phyloP scores from a whole-genome alignment of 1,140 invertebrate species.

The Drosophila varians region DNA sequence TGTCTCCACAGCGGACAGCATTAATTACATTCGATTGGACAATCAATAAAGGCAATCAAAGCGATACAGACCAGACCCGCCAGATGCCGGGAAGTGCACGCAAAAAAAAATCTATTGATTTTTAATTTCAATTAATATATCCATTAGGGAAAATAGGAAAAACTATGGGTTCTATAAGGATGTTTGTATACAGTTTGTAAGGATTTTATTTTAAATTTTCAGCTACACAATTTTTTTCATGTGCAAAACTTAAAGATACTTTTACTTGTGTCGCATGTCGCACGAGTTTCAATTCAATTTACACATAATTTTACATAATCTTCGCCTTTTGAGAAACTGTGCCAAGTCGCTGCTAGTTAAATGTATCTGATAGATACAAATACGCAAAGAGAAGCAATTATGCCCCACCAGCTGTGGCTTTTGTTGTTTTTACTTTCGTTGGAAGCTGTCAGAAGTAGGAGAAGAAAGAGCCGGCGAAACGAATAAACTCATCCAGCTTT shows the following conservation, averaged over 20 bases:
- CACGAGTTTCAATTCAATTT: slow-evolving; percentile 46
- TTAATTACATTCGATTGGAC: slow-evolving; percentile 78
- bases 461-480: slow-evolving; percentile 40
- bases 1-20: slow-evolving; percentile 53
- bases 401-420: slow-evolving; percentile 27
- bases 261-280: slow-evolving; percentile 42
- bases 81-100: slow-evolving; percentile 11
- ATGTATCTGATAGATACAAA: slow-evolving; percentile 33
- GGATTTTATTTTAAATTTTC: not conserved
- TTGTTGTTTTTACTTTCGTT: slow-evolving; percentile 79
- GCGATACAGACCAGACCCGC: slow-evolving; percentile 20
- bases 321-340: slow-evolving; percentile 35
- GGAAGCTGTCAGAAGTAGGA: slow-evolving; percentile 27
- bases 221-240: not conserved
- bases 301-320: slow-evolving; percentile 51
- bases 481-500: slow-evolving; percentile 64
- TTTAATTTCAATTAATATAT: not conserved
- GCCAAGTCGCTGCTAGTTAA: slow-evolving; percentile 34
- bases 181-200: no score
- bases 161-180: not conserved
- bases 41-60: slow-evolving; percentile 76
- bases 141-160: not conserved
- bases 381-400: slow-evolving; percentile 55
- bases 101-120: not conserved
- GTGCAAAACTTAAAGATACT: slow-evolving; percentile 22